Evolutionary conservation across 2,113 vertebrate species (phyloP).

Genomic region (Podiceps cristatus): DNA sequence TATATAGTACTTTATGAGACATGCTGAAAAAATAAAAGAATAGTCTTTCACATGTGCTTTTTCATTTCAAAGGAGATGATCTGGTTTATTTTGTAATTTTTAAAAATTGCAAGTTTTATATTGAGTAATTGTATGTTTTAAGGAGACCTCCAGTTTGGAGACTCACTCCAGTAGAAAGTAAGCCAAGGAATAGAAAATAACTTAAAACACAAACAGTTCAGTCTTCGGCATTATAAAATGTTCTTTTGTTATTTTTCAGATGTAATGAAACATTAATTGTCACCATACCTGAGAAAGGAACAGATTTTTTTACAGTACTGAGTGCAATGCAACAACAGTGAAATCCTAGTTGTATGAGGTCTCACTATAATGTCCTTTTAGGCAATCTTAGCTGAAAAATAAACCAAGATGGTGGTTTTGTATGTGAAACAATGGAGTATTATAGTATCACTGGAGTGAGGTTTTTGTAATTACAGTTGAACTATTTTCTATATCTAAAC

Average conservation of each 20-base stretch:
- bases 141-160: background rate
- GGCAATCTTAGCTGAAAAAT: background rate
- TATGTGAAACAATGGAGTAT: background rate
- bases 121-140: background rate
- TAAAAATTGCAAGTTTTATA: background rate
- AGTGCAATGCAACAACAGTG: background rate
- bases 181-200: background rate
- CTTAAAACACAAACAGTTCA: background rate
- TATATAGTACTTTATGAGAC: background rate
- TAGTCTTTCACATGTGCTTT: background rate
- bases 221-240: background rate
- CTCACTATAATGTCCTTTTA: background rate
- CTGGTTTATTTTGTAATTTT: background rate
- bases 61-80: background rate
- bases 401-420: fast-evolving
- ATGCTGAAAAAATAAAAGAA: background rate
- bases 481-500: background rate
- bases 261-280: background rate
- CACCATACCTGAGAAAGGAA: background rate
- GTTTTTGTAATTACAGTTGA: background rate
- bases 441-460: background rate
- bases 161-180: background rate
- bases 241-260: background rate
- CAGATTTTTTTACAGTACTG: background rate
- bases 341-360: background rate